Percentiles rank a stretch among this genome's conserved stretches.
These are phyloP conservation scores for Orthonychiurus folsomi DNA, from an alignment of 2,888 invertebrate genomes.

Conservation along the genomic window DNA sequence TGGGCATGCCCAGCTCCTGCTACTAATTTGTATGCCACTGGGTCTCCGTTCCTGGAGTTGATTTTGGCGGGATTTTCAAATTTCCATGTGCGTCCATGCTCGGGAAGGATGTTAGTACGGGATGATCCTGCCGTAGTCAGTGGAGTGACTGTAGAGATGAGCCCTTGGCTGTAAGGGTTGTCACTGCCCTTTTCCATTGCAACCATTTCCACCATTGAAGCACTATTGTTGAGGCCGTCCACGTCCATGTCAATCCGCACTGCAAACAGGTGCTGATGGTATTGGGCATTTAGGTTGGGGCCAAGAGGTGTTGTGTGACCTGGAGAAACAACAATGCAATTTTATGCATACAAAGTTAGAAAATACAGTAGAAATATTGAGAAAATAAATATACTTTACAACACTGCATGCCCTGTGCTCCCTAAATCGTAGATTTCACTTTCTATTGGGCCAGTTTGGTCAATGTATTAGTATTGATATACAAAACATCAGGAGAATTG, in stretches of 20 bases:
- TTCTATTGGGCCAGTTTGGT: no score
- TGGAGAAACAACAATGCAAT: background rate
- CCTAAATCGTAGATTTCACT: no score
- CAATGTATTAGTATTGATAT: no score
- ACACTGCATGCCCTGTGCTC: no score
- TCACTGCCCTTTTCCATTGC: constrained; percentile 16
- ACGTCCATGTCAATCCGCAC: constrained; percentile 31
- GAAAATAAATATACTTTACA: no score
- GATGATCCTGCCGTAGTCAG: constrained; percentile 17
- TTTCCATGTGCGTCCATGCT: constrained; percentile 25
- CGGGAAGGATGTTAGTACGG: constrained; percentile 20
- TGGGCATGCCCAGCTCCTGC: constrained; percentile 12
- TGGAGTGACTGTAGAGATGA: constrained; percentile 21
- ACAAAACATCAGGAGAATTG: no score
- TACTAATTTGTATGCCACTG: constrained; percentile 35
- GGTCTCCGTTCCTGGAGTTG: constrained; percentile 29
- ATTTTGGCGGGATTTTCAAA: constrained; percentile 26
- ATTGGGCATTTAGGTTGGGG: constrained; percentile 25
- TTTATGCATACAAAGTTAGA: background rate
- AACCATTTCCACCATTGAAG: constrained; percentile 24
- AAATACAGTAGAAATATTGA: background rate
- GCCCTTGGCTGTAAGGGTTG: constrained; percentile 35
- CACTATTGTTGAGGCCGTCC: constrained; percentile 29
- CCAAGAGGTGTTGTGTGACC: constrained; percentile 10
- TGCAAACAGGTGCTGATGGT: constrained; percentile 36